Percentiles rank a stretch among this genome's conserved stretches.
Conservation (phyloP, 2,113 vertebrate species). For the Lichenostomus cassidix region DNA sequence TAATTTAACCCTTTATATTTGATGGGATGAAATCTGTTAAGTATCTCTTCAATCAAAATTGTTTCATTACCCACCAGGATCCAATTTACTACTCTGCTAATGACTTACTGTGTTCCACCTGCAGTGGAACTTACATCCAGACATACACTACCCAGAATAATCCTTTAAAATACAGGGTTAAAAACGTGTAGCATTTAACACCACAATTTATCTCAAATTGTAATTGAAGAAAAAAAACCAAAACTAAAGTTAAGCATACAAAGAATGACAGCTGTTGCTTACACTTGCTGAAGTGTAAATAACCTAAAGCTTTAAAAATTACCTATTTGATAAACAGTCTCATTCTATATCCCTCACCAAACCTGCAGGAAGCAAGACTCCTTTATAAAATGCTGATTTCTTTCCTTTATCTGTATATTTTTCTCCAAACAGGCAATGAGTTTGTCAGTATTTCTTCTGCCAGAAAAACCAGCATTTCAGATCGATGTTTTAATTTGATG, state of each 20-base stretch:
- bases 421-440: background rate
- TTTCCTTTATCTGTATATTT: background rate
- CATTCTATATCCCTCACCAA: background rate
- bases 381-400: background rate
- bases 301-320: background rate
- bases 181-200: background rate
- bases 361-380: background rate
- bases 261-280: background rate
- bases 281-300: background rate
- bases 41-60: background rate
- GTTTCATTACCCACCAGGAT: background rate
- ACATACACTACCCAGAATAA: background rate
- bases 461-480: background rate
- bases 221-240: background rate
- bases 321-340: background rate
- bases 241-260: background rate
- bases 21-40: background rate
- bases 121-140: background rate
- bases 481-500: background rate
- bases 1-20: background rate
- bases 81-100: background rate
- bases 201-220: background rate
- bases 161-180: background rate
- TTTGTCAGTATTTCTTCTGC: background rate
- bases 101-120: background rate